Percentiles rank a stretch among this genome's conserved stretches.
phyloP scores from a whole-genome alignment of 1,140 invertebrate genomes.

The Drosophila pachea region DNA sequence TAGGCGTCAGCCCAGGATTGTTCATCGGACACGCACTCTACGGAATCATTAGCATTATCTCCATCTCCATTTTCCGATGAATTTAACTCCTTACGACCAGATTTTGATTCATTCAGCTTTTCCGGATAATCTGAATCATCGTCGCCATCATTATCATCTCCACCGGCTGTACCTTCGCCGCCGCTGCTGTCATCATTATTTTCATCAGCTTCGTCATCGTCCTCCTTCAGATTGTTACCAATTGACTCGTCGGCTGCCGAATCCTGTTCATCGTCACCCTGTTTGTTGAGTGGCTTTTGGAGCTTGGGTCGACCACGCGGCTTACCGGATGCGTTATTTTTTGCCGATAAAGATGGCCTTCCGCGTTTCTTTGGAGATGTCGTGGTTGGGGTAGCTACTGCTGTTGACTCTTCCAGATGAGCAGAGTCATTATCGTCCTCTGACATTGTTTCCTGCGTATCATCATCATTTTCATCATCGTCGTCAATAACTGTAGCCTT shows the following conservation, averaged over 20 bases:
- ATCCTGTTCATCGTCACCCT: slow-evolving; percentile 31
- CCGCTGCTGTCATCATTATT: slow-evolving; percentile 1
- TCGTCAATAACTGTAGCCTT: not conserved
- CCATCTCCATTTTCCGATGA: slow-evolving; percentile 25
- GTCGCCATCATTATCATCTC: not conserved
- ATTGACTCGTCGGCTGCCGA: slow-evolving; percentile 11
- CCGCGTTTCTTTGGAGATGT: slow-evolving; percentile 55
- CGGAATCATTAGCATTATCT: slow-evolving; percentile 20
- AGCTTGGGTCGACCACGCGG: slow-evolving; percentile 35
- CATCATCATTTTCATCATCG: slow-evolving; percentile 30
- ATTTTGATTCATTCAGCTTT: slow-evolving; percentile 12
- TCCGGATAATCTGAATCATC: slow-evolving; percentile 3
- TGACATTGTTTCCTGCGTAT: not conserved
- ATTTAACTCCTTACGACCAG: slow-evolving; percentile 17
- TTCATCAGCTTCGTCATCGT: slow-evolving; percentile 1
- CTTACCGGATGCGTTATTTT: slow-evolving; percentile 22
- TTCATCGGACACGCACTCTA: slow-evolving; percentile 48
- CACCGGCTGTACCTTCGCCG: not conserved
- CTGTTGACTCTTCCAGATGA: slow-evolving; percentile 7
- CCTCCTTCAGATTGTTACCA: slow-evolving; percentile 34
- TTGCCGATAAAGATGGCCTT: slow-evolving; percentile 25
- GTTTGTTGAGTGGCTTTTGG: slow-evolving; percentile 7
- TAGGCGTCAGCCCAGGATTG: slow-evolving; percentile 23
- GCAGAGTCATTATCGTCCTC: slow-evolving; percentile 5
- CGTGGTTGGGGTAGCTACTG: slow-evolving; percentile 9